A percentile compares a stretch with the other conserved stretches of the same genome.
phyloP scores from a whole-genome alignment of 2,113 vertebrate species.

The Rhombomys opimus region DNA sequence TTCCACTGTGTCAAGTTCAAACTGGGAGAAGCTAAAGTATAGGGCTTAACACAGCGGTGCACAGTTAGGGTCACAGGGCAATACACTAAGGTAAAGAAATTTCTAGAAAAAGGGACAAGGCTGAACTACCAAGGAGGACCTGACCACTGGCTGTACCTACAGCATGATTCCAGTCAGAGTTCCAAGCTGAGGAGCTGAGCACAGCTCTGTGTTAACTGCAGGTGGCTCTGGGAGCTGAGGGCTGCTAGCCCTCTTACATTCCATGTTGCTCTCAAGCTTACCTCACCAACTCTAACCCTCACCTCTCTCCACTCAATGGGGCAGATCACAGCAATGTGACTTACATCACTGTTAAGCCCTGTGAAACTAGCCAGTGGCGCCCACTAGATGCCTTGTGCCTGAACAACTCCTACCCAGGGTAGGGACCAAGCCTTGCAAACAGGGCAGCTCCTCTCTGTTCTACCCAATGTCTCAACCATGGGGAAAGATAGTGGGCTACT shows the following conservation, averaged over 20 bases:
- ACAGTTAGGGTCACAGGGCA: background rate
- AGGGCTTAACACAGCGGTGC: background rate
- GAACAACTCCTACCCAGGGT: background rate
- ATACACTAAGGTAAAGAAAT: background rate
- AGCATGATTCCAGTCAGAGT: background rate
- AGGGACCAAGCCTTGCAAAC: background rate
- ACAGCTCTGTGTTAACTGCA: background rate
- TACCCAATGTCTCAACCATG: background rate
- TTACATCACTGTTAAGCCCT: background rate
- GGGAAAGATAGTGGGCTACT: background rate
- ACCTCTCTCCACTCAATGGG: background rate
- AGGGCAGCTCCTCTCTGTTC: background rate
- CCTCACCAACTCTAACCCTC: background rate
- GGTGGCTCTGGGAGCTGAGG: background rate
- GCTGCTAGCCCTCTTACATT: background rate
- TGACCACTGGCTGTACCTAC: background rate
- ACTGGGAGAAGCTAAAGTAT: background rate
- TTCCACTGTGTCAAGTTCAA: background rate
- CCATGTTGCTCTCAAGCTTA: background rate
- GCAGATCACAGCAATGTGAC: background rate
- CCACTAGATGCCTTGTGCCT: background rate
- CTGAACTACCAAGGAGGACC: accelerated
- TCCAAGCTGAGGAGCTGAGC: background rate
- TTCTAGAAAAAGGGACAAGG: background rate
- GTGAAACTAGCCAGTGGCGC: background rate